These are phyloP conservation scores for Mustelus asterias DNA, from an alignment of 2,113 vertebrate genomes.

Conservation along the genomic window DNA sequence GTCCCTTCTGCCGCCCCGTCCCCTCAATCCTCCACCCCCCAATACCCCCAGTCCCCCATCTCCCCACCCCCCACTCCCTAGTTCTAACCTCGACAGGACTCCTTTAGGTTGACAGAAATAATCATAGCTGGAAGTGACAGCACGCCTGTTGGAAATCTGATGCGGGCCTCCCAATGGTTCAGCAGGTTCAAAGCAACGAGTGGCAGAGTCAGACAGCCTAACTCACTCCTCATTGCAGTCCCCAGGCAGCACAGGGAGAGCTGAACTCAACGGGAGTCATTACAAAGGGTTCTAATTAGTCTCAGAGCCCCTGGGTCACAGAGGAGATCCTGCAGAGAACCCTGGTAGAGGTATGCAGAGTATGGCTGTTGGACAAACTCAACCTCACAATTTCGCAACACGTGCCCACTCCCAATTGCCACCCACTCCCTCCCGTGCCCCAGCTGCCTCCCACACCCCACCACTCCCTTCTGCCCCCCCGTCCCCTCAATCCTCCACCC, in stretches of 20 bases:
- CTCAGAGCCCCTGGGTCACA: not conserved
- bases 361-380: not conserved
- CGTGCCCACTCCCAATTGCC: too few relatives aligned
- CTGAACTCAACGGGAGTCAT: not conserved
- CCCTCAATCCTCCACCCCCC: too few relatives aligned
- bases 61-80: too few relatives aligned
- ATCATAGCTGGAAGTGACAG: not conserved
- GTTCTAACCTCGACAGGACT: not conserved
- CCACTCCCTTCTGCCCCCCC: too few relatives aligned
- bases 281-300: not conserved
- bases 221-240: not conserved
- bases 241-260: not conserved
- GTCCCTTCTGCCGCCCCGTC: not conserved
- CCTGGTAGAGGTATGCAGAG: not conserved
- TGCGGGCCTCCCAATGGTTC: not conserved
- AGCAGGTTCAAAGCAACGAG: not conserved
- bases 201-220: not conserved
- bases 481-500: too few relatives aligned
- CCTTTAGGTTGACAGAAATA: not conserved
- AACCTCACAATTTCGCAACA: too few relatives aligned
- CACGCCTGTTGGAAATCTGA: not conserved
- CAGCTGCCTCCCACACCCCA: too few relatives aligned
- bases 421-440: too few relatives aligned
- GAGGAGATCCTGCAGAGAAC: not conserved
- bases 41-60: too few relatives aligned